A percentile compares a stretch with the other conserved stretches of the same genome.
Conservation (phyloP, 2,113 vertebrate genomes). For the Isurus oxyrinchus region DNA sequence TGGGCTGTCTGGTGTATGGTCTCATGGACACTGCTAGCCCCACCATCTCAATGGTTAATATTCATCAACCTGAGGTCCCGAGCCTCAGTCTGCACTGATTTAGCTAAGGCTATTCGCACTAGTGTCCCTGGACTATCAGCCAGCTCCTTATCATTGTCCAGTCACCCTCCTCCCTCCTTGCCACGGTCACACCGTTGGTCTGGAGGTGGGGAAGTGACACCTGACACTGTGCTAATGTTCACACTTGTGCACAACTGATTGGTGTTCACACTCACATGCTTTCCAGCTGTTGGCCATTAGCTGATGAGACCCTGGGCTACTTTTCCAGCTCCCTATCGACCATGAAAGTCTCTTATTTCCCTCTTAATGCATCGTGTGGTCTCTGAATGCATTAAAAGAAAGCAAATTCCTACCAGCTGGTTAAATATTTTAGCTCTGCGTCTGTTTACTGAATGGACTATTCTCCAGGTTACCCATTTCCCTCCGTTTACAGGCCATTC, state of each 20-base stretch:
- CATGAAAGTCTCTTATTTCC: background rate
- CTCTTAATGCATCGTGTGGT: background rate
- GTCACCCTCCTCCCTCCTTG: too few relatives aligned
- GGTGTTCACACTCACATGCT: background rate
- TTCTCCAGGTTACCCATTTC: constrained; percentile 19
- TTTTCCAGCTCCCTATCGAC: background rate
- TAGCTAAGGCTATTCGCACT: background rate
- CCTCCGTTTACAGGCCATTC: background rate
- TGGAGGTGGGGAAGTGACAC: background rate
- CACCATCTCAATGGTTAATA: too few relatives aligned
- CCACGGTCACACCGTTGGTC: background rate
- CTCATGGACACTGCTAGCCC: background rate
- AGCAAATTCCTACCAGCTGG: background rate
- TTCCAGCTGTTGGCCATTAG: background rate
- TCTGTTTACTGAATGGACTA: background rate
- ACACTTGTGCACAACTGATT: background rate
- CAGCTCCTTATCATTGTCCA: background rate
- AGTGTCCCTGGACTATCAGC: background rate
- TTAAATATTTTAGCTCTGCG: background rate
- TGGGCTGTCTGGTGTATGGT: background rate
- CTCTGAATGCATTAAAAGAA: background rate
- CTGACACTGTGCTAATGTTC: background rate
- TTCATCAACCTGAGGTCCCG: background rate
- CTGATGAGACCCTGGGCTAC: background rate
- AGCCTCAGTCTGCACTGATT: background rate